These are phyloP conservation scores for Epistrophe eligans DNA, from an alignment of 2,888 invertebrate genomes.

Conservation along the genomic window DNA sequence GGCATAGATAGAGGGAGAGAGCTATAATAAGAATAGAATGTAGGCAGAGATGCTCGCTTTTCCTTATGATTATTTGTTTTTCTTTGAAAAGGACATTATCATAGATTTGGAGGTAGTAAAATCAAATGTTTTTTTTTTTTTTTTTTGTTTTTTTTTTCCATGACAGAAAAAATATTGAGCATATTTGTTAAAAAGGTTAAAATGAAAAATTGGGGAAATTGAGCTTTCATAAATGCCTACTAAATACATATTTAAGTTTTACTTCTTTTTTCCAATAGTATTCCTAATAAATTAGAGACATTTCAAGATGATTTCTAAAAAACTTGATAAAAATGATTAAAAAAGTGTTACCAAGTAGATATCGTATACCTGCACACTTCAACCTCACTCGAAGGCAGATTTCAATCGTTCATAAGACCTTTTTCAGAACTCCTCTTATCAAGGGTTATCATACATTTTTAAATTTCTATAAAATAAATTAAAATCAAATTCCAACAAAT, in stretches of 20 bases:
- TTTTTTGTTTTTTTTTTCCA: conserved; percentile 1
- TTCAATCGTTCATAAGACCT: background rate
- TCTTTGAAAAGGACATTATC: conserved; percentile 8
- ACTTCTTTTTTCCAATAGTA: background rate
- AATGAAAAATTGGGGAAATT: background rate
- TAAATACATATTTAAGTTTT: background rate
- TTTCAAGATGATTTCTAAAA: background rate
- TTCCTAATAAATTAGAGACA: conserved; percentile 17
- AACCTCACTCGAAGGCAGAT: background rate
- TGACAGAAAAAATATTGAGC: conserved; percentile 26
- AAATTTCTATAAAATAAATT: background rate
- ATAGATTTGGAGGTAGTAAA: conserved; percentile 43
- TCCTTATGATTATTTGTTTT: conserved; percentile 19
- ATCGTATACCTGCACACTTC: background rate
- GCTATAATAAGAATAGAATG: background rate
- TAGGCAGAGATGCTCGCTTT: conserved; percentile 2
- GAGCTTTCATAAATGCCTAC: background rate
- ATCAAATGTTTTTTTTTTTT: conserved; percentile 43
- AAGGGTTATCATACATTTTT: background rate
- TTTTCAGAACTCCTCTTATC: background rate
- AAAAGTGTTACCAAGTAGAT: background rate
- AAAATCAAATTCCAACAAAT: conserved; percentile 7
- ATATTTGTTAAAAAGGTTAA: conserved; percentile 13
- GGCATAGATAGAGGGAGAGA: background rate
- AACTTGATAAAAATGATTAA: conserved; percentile 8